A percentile compares a stretch with the other conserved stretches of the same genome.
Evolutionary conservation across 2,113 vertebrate species (phyloP).

Genomic region (Dasyprocta punctata): DNA sequence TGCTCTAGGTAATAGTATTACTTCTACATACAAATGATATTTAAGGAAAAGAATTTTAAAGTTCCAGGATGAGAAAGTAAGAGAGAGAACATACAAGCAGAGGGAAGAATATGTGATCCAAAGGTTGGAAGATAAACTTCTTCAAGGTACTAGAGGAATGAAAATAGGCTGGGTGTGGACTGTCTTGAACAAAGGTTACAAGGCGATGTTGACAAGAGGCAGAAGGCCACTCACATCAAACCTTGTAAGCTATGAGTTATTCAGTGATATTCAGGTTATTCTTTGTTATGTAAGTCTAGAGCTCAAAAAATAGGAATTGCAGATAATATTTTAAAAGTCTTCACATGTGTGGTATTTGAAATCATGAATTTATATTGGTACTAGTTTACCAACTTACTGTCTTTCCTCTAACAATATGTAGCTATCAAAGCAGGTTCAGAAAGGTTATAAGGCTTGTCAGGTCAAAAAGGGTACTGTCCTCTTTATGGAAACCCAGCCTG

Average conservation of each 20-base stretch:
- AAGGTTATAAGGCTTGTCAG: conserved; percentile 3
- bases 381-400: neutral
- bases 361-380: neutral
- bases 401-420: neutral
- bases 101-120: neutral
- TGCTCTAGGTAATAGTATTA: neutral
- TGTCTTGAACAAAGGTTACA: neutral
- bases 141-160: neutral
- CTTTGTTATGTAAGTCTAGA: neutral
- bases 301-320: neutral
- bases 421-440: neutral
- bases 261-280: neutral
- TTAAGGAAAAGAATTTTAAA: neutral
- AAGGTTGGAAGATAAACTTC: neutral
- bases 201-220: neutral
- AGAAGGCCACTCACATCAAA: neutral
- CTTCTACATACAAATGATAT: neutral
- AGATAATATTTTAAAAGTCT: neutral
- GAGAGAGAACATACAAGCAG: neutral
- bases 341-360: neutral
- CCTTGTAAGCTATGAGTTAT: neutral
- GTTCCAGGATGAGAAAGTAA: neutral
- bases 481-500: neutral
- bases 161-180: neutral
- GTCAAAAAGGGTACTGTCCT: neutral